Conservation (phyloP, 2,797 vertebrate genomes). For the Phoebastria nigripes region DNA sequence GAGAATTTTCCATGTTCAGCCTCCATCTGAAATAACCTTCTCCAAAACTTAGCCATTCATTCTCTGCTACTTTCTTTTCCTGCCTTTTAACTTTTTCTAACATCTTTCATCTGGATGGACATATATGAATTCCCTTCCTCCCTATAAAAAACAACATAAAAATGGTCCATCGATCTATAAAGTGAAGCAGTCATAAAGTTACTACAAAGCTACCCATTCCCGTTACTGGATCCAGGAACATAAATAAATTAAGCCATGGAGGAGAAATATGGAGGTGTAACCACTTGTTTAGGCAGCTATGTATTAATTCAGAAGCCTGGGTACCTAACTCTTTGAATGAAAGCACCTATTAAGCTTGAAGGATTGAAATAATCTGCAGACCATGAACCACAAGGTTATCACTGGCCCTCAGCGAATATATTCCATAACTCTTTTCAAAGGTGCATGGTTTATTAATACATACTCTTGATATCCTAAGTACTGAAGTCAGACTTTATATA, state of each 20-base stretch:
- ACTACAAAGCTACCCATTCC: not conserved
- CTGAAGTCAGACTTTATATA: not conserved
- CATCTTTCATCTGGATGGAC: not conserved
- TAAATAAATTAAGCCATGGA: not conserved
- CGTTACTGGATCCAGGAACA: not conserved
- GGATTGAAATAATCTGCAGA: not conserved
- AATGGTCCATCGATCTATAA: not conserved
- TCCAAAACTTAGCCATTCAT: not conserved
- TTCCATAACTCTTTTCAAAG: slow-evolving; percentile 23
- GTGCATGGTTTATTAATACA: slow-evolving; percentile 35
- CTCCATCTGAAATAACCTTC: not conserved
- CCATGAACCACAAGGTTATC: slow-evolving; percentile 23
- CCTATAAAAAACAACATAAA: not conserved
- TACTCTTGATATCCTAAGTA: slow-evolving; percentile 15
- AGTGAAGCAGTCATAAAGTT: not conserved
- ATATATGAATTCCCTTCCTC: not conserved
- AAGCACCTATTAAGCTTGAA: slow-evolving; percentile 4
- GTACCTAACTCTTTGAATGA: not conserved
- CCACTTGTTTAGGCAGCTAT: not conserved
- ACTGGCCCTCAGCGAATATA: not conserved
- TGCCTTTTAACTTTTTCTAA: not conserved
- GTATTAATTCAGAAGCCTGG: not conserved
- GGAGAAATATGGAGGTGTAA: not conserved
- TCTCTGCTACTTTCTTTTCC: not conserved
- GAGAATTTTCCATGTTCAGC: not conserved